Conservation (phyloP, 2,113 vertebrate genomes). For the Nerophis ophidion region DNA sequence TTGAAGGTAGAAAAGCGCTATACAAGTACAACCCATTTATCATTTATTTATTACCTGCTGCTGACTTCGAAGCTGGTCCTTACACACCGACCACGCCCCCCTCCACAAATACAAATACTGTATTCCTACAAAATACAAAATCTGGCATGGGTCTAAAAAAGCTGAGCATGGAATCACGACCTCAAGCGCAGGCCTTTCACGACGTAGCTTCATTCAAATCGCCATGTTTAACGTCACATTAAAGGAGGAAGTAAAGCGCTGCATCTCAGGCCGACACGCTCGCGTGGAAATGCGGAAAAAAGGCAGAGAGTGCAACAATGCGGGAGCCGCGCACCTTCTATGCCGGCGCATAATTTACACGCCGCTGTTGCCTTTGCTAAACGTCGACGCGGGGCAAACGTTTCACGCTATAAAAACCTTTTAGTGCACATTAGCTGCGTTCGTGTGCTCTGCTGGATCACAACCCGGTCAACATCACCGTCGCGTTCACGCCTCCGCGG, state of each 20-base stretch:
- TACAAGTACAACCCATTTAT: too few species aligned
- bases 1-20: too few species aligned
- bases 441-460: slow-evolving; percentile 3
- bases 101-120: too few species aligned
- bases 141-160: too few species aligned
- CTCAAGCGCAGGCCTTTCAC: slow-evolving; percentile 35
- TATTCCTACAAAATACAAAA: too few species aligned
- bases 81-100: too few species aligned
- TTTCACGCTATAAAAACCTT: slow-evolving; percentile 29
- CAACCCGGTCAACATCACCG: neutral
- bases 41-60: too few species aligned
- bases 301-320: neutral
- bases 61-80: too few species aligned
- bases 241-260: slow-evolving; percentile 46
- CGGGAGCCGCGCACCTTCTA: neutral
- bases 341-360: neutral
- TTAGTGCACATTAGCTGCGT: slow-evolving; percentile 27
- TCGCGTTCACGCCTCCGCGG: slow-evolving; percentile 3
- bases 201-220: slow-evolving; percentile 46
- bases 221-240: slow-evolving; percentile 37
- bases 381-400: neutral
- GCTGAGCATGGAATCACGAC: slow-evolving; percentile 7
- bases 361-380: slow-evolving; percentile 6
- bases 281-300: slow-evolving; percentile 10
- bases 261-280: slow-evolving; percentile 26